Evolutionary conservation across 2,888 invertebrate genomes (phyloP).

Genomic region (Poecilobothrus nobilitatus): DNA sequence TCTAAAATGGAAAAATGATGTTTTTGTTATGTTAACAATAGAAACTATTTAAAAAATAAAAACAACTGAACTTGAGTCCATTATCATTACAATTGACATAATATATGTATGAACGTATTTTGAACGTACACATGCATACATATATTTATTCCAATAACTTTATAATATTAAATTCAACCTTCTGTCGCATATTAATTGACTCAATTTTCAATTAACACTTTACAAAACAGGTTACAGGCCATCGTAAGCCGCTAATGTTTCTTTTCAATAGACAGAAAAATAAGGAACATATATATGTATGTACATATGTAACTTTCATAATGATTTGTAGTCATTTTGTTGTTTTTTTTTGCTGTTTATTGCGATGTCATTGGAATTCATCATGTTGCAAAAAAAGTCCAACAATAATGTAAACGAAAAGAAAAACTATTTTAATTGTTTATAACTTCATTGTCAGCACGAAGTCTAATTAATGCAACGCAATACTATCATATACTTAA

Average conservation of each 20-base stretch:
- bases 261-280: too few relatives aligned
- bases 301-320: too few relatives aligned
- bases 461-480: not conserved
- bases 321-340: too few relatives aligned
- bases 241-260: not conserved
- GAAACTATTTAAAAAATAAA: too few relatives aligned
- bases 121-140: not conserved
- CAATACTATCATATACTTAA: not conserved
- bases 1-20: too few relatives aligned
- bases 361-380: not conserved
- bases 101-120: too few relatives aligned
- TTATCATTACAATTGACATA: too few relatives aligned
- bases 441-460: not conserved
- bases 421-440: not conserved
- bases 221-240: not conserved
- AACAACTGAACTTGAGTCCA: too few relatives aligned
- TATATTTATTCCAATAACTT: not conserved
- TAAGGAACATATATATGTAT: too few relatives aligned
- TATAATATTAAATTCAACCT: not conserved
- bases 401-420: not conserved
- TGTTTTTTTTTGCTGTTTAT: not conserved
- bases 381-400: not conserved
- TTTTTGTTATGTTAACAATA: too few relatives aligned
- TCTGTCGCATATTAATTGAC: not conserved
- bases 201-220: constrained; percentile 4